Base-by-base conservation (phyloP, 2,797 vertebrate genomes). In the Melanotaenia maccullochi region DNA sequence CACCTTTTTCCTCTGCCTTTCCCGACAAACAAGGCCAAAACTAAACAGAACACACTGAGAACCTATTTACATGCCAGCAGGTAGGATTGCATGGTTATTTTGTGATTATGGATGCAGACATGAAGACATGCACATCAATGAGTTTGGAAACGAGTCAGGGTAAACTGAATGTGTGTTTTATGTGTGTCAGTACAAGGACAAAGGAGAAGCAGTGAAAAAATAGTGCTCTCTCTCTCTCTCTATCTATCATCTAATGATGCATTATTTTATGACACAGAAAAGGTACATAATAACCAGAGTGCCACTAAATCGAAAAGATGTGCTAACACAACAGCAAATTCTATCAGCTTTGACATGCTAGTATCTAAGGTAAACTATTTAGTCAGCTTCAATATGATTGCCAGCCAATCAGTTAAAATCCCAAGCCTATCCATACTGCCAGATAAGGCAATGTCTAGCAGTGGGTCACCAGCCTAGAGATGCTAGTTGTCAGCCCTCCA, bases 21-120 rank as follows among this genome's bases (percentile, higher is more conserved):
- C 7, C 40, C 65, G 5, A 38, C 14, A 60, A 76, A 65, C 60
- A 42, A 73, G 65, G 68, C 76, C 73, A 65, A 60, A 76, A 6
- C 67, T 58, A 73, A 71, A 68, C 38, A 18, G 57, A 70, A 38
- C 78, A 79, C 83, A 69, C 84, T 67, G 85, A 77, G 81, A 91
- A 33, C 81, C 86, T 71, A 88, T 88, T 92, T 90, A 83, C 71
- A 70, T 65, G 76, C 73, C 85, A 75, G 86, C 87, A 83, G 86
- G 88, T 79, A 68, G 71, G 44, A 58, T 30, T 68, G 55, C 35
- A 33, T 62, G 57, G 30, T 28, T 76, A 44, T 64, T 36, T 65
- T 58, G 42, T 16, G 73, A 36, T 38, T 60, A 30, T 54, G 24
- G 11, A 44, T 60, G 59, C 18, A 0, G 22, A 30, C 58, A 56